Base-by-base conservation (phyloP, 2,113 vertebrate genomes). In the Galbula dea region DNA sequence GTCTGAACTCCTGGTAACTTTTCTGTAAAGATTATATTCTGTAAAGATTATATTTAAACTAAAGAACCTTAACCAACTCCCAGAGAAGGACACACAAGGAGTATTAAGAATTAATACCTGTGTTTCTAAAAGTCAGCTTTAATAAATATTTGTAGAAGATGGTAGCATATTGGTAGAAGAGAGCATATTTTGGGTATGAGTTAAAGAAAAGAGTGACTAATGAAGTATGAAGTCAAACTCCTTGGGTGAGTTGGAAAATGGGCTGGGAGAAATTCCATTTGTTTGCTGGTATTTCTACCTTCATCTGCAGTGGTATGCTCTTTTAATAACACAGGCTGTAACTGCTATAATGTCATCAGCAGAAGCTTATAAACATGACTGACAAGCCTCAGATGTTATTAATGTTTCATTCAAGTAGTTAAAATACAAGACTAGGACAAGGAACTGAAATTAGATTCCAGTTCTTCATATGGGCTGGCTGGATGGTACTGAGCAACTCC, bases 331-430 rank as follows among this genome's bases (percentile, higher is more conserved):
- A 75, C 66, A 61, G 71, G n/a, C 78, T 57, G 16, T 55, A 90
- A 90, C 73, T 84, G 48, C 45, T 48, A 7, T 37, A 75, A 94
- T 81, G 45, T 82, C 78, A 92, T 65, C 82, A 87, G 71, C 89
- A 95, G 87, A 91, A 87, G 62, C 87, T 94, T 89, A 84, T 87
- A 89, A 95, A 94, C 20, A 79, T 61, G 77, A 89, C 57, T 72
- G 96, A 89, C 74, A 91, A 94, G 74, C 49, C 54, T 89, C 87
- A 89, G 58, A 90, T 34, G 27, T 75, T 84, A 84, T 7, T 86
- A 91, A 82, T 0, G 11, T 79, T 89, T 87, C 81, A 48, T 34
- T 95, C 36, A 46, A 78, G 27, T 73, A 79, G 49, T 75, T 94
- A 86, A 78, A 92, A 75, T 26, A 26, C 15, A 87, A 88, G 52